phyloP scores from a whole-genome alignment of 2,888 invertebrate species.

The Germaria angustata region DNA sequence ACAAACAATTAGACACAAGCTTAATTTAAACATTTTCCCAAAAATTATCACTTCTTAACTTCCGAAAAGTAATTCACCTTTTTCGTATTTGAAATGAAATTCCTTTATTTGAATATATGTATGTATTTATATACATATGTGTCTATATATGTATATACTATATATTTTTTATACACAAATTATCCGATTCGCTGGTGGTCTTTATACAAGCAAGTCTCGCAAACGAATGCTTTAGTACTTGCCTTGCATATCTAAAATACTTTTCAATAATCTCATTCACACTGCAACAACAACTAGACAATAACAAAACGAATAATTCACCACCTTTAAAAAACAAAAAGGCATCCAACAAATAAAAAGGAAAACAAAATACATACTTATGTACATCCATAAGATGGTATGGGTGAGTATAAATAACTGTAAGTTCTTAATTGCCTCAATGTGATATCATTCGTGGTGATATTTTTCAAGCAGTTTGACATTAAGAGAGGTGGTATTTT shows the following conservation, averaged over 20 bases:
- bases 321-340: not conserved
- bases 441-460: not conserved
- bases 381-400: not conserved
- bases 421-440: not conserved
- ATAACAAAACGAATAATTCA: constrained; percentile 38
- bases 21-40: not conserved
- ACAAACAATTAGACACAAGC: not conserved
- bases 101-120: not conserved
- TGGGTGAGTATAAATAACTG: not conserved
- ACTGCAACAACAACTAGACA: constrained; percentile 32
- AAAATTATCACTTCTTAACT: constrained; percentile 14
- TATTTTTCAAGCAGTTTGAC: too few relatives aligned
- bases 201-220: constrained; percentile 76
- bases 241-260: constrained; percentile 40
- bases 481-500: too few relatives aligned
- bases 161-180: constrained; percentile 1
- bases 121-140: not conserved
- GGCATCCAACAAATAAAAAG: not conserved
- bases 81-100: constrained; percentile 26
- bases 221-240: constrained; percentile 71
- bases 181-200: constrained; percentile 64
- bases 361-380: not conserved
- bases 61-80: constrained; percentile 71
- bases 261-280: constrained; percentile 49
- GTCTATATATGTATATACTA: not conserved